Percentiles rank a stretch among this genome's conserved stretches.
Evolutionary conservation across 2,888 invertebrate genomes (phyloP).

Genomic region (Chymomyza caudatula): DNA sequence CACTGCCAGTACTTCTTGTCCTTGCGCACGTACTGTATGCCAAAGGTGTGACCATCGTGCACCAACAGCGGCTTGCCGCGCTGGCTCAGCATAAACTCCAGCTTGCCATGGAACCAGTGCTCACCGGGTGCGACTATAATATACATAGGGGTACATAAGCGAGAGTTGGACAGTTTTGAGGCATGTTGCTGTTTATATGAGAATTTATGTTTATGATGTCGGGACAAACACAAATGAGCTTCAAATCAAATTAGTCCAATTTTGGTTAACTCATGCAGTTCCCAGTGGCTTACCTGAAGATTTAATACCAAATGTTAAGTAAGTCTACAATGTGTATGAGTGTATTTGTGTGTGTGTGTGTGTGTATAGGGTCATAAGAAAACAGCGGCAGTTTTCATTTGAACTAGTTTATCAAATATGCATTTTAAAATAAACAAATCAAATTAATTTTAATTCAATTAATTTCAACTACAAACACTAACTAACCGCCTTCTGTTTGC

Average conservation of each 20-base stretch:
- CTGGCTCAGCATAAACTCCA: constrained; percentile 79
- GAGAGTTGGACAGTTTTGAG: constrained; percentile 29
- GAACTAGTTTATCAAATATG: constrained; percentile 39
- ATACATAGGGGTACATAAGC: constrained; percentile 45
- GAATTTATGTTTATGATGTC: constrained; percentile 44
- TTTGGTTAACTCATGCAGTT: neutral
- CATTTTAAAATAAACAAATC: constrained; percentile 41
- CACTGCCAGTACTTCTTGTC: constrained; percentile 79
- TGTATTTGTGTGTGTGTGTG: constrained; percentile 23
- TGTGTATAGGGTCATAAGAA: neutral
- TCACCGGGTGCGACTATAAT: constrained; percentile 78
- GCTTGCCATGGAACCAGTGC: constrained; percentile 78
- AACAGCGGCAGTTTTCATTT: constrained; percentile 23
- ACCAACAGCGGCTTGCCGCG: constrained; percentile 78
- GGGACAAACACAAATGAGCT: constrained; percentile 64
- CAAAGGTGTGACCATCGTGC: constrained; percentile 78
- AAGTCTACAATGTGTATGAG: constrained; percentile 15
- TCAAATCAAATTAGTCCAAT: constrained; percentile 24
- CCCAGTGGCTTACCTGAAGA: neutral
- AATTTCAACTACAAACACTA: constrained; percentile 54
- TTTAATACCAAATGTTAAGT: neutral
- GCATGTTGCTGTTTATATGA: constrained; percentile 1
- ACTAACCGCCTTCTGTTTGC: constrained; percentile 39
- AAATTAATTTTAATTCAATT: constrained; percentile 35
- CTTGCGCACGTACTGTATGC: constrained; percentile 78